Percentiles rank a stretch among this genome's conserved stretches.
Evolutionary conservation across 2,888 invertebrate genomes (phyloP).

Genomic region (Papilio gigon): DNA sequence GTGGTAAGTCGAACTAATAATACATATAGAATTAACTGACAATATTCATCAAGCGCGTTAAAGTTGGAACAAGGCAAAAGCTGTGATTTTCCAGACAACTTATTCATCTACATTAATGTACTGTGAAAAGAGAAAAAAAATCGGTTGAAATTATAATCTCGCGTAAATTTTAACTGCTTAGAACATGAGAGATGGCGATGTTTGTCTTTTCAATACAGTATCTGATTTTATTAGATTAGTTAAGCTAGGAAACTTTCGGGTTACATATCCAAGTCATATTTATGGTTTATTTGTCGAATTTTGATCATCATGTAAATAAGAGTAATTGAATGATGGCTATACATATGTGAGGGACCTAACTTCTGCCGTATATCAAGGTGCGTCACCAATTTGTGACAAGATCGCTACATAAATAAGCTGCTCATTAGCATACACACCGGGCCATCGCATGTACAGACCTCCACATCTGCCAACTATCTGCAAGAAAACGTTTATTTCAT

Average conservation of each 20-base stretch:
- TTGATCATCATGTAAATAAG: slow-evolving; percentile 31
- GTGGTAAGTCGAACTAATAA: no score
- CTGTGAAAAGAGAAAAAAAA: no score
- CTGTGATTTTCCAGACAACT: no score
- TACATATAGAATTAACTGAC: no score
- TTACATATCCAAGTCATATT: neutral
- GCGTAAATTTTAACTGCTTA: no score
- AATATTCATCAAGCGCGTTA: no score
- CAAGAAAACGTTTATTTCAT: slow-evolving; percentile 69
- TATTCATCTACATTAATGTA: no score
- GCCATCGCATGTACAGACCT: slow-evolving; percentile 72
- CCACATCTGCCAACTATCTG: slow-evolving; percentile 77
- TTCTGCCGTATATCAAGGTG: slow-evolving; percentile 67
- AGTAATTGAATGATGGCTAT: slow-evolving; percentile 38
- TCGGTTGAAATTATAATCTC: no score
- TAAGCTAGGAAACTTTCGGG: neutral
- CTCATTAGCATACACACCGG: slow-evolving; percentile 78
- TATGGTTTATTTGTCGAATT: slow-evolving; percentile 59
- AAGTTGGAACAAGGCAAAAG: no score
- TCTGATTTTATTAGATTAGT: no score
- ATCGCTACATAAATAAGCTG: slow-evolving; percentile 72
- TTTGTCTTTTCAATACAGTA: no score
- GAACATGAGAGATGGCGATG: no score
- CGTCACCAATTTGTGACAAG: slow-evolving; percentile 69
- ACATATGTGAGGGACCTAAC: slow-evolving; percentile 49